Conservation (phyloP, 1,140 invertebrate genomes). For the Drosophila bocqueti region DNA sequence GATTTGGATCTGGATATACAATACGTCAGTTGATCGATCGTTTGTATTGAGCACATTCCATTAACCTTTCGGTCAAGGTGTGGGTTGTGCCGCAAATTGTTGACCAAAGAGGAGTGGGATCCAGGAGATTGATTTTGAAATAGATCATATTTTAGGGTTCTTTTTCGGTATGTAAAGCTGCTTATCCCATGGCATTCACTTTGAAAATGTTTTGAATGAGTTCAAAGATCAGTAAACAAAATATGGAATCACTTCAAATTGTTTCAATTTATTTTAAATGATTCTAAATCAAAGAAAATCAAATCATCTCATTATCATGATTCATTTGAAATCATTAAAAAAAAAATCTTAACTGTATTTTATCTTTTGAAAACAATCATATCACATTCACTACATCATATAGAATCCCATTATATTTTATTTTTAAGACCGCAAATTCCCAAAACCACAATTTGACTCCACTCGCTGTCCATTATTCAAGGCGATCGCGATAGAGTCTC, state of each 20-base stretch:
- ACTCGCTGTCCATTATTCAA: not conserved
- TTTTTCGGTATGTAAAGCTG: not conserved
- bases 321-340: no score
- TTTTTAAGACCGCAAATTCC: not conserved
- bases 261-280: no score
- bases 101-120: not conserved
- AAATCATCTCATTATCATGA: not conserved
- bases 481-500: not conserved
- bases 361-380: not conserved
- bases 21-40: constrained; percentile 17
- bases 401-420: not conserved
- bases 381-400: not conserved
- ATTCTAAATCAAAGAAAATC: no score
- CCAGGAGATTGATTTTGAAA: not conserved
- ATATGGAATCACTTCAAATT: no score
- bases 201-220: not conserved
- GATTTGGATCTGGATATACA: not conserved
- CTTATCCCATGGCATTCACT: not conserved
- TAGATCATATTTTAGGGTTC: not conserved
- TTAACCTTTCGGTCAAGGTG: constrained; percentile 17
- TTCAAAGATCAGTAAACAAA: not conserved
- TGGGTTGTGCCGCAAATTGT: constrained; percentile 15
- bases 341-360: not conserved
- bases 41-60: constrained; percentile 1
- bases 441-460: not conserved